A percentile compares a stretch with the other conserved stretches of the same genome.
phyloP scores from a whole-genome alignment of 2,888 invertebrate genomes.

The Zele albiditarsus region DNA sequence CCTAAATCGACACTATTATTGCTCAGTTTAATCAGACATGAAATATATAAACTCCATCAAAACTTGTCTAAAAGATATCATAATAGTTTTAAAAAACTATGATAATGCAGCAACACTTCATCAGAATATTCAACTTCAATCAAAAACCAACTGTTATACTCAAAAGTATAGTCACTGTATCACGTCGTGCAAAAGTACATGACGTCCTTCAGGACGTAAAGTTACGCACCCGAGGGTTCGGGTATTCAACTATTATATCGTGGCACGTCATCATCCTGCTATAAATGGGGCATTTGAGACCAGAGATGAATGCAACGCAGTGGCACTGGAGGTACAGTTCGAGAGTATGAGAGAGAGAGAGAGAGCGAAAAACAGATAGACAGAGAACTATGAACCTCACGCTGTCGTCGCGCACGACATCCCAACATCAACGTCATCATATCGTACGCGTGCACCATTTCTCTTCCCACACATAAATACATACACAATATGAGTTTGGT shows the following conservation, averaged over 20 bases:
- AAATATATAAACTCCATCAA: no score
- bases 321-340: no score
- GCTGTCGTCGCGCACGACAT: constrained; percentile 18
- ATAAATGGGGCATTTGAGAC: constrained; percentile 34
- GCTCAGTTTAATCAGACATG: no score
- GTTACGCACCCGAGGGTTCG: constrained; percentile 20
- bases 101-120: no score
- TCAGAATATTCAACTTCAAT: no score
- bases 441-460: not conserved
- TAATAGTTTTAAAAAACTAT: no score
- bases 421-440: constrained; percentile 29
- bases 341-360: not conserved
- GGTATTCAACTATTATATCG: constrained; percentile 31
- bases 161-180: no score
- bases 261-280: constrained; percentile 14
- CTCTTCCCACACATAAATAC: not conserved
- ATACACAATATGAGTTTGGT: not conserved
- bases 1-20: no score
- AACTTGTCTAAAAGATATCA: no score
- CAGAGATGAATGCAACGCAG: not conserved
- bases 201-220: constrained; percentile 29
- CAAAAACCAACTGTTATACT: no score
- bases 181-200: constrained; percentile 28
- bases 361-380: no score
- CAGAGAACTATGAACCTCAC: not conserved